Evolutionary conservation across 2,797 vertebrate genomes (phyloP), one percentile per base, ranked within the genome.

Genomic region (Glyptemys insculpta): DNA sequence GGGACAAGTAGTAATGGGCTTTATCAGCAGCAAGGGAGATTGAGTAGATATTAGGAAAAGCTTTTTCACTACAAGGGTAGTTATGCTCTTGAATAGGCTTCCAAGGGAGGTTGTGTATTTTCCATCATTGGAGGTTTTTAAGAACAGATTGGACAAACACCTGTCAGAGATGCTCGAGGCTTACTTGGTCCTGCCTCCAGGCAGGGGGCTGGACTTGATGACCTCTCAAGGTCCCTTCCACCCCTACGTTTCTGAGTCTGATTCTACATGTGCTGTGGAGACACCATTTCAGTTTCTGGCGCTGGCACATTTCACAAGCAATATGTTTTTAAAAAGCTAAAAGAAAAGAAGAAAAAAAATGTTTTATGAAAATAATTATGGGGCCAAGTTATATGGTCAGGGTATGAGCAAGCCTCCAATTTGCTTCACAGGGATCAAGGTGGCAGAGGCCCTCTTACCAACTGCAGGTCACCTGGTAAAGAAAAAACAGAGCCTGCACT

Each of bases 281-380:
- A 80, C 92, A 84, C 5, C 87, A 4, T 41, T 90, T 90, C 65
- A 44, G 31, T 91, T 95, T 93, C 85, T 86, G 29, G 34, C 15
- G 50, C 4, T 90, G 90, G 37, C 62, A 65, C 0, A 1, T 50
- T 12, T 47, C 87, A 88, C 80, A 72, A 91, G 86, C 3, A 50
- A 25, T 53, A 72, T 29, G 52, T 18, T 44, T 4, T 80, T 87
- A 85, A 72, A 23, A 72, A 21, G 86, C 34, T 47, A 29, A 53
- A 78, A 87, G 91, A 89, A 25, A 2, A 15, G 62, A 90, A 90
- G 31, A 53, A 31, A 25, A 25, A 31, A 3, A 18, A 65, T 68
- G 12, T 54, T 81, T 72, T 52, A 54, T 81, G 59, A 41, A 53
- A 44, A 9, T 41, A 18, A 72, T 34, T 16, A 62, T 34, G 59